Conservation (phyloP, 2,888 invertebrate genomes). For the Panorpa germanica region DNA sequence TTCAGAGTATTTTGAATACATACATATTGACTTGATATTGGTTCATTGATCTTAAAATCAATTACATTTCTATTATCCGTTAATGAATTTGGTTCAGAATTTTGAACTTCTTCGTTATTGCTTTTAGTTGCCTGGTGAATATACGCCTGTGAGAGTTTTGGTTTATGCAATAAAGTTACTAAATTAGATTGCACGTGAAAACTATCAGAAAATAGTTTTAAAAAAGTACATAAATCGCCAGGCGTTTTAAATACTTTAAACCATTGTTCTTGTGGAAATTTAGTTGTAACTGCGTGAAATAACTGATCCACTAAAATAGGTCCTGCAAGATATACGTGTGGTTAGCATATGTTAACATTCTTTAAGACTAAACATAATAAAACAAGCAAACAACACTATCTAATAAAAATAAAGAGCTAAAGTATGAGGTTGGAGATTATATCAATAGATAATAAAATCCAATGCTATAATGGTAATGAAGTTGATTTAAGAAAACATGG, state of each 20-base stretch:
- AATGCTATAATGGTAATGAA: constrained; percentile 3
- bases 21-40: constrained; percentile 23
- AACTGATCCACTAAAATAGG: constrained; percentile 75
- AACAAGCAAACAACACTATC: too few species aligned
- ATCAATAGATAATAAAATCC: not conserved
- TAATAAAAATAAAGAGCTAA: not conserved
- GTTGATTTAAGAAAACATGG: not conserved
- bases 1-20: too few species aligned
- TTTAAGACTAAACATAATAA: too few species aligned
- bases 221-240: constrained; percentile 73
- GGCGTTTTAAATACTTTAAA: constrained; percentile 79
- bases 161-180: constrained; percentile 63
- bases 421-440: not conserved
- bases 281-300: constrained; percentile 60
- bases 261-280: constrained; percentile 61
- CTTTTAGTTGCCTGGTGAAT: constrained; percentile 23
- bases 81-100: constrained; percentile 6
- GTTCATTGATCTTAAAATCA: constrained; percentile 24
- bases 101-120: constrained; percentile 14
- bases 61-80: constrained; percentile 10
- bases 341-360: constrained; percentile 2
- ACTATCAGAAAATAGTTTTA: constrained; percentile 84
- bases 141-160: constrained; percentile 41
- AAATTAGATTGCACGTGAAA: constrained; percentile 88
- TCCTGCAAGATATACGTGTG: constrained; percentile 25